These are phyloP conservation scores for Brachyistius frenatus DNA, from an alignment of 2,113 vertebrate species.

Conservation along the genomic window DNA sequence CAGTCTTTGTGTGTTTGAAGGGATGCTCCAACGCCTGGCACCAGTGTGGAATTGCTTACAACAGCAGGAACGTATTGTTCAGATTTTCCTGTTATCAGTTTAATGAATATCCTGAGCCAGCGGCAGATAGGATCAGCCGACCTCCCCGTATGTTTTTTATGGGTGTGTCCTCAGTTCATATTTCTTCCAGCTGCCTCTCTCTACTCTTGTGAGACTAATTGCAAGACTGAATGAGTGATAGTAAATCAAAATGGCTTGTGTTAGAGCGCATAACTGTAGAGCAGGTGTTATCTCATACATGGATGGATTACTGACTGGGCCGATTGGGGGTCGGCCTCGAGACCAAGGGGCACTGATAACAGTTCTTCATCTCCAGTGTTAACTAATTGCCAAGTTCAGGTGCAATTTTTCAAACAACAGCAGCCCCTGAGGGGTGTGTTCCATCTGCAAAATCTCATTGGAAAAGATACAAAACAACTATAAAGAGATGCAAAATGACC, in stretches of 20 bases:
- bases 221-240: slow-evolving; percentile 28
- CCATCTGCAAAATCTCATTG: neutral
- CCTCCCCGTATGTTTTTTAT: slow-evolving; percentile 38
- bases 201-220: slow-evolving; percentile 19
- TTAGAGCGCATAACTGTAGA: slow-evolving; percentile 7
- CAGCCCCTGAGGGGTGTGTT: neutral
- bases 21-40: slow-evolving; percentile 17
- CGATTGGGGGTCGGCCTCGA: too few relatives aligned
- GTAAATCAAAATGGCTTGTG: slow-evolving; percentile 8
- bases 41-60: slow-evolving; percentile 60
- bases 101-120: slow-evolving; percentile 54
- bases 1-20: slow-evolving; percentile 26
- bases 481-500: neutral
- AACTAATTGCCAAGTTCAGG: slow-evolving; percentile 6
- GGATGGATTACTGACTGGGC: neutral
- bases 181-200: slow-evolving; percentile 53
- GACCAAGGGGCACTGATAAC: too few relatives aligned
- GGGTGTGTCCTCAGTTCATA: slow-evolving; percentile 51
- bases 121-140: slow-evolving; percentile 36
- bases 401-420: neutral
- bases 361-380: neutral
- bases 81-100: slow-evolving; percentile 58
- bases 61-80: slow-evolving; percentile 57
- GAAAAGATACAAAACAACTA: neutral
- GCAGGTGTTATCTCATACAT: slow-evolving; percentile 20